These are phyloP conservation scores for Tinea pellionella DNA, from an alignment of 2,888 invertebrate genomes.

Conservation along the genomic window DNA sequence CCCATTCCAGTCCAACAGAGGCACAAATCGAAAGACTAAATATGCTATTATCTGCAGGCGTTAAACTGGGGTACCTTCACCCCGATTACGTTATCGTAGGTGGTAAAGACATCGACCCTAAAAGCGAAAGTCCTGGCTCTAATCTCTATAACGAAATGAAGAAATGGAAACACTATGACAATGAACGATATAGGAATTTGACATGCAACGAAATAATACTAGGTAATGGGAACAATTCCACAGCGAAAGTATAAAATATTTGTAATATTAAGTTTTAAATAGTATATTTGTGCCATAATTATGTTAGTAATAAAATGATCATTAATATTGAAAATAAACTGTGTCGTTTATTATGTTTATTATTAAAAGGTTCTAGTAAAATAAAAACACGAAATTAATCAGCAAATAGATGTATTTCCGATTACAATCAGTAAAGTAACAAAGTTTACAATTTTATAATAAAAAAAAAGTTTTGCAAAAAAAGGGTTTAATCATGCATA, in stretches of 20 bases:
- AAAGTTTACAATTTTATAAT: neutral
- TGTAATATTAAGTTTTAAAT: no score
- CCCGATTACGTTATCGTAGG: conserved; percentile 37
- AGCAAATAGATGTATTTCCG: conserved; percentile 2
- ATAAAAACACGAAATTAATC: neutral
- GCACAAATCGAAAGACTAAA: conserved; percentile 32
- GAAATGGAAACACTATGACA: conserved; percentile 33
- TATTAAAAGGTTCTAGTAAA: neutral
- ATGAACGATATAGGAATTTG: conserved; percentile 25
- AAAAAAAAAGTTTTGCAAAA: neutral
- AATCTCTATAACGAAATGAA: conserved; percentile 36
- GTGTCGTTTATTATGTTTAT: no score
- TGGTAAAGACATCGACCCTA: conserved; percentile 31
- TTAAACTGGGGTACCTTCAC: conserved; percentile 32
- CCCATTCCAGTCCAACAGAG: conserved; percentile 18
- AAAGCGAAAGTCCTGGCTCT: conserved; percentile 40
- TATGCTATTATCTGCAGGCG: conserved; percentile 36
- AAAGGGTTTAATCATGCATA: neutral
- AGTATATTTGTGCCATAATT: no score
- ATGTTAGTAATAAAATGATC: no score
- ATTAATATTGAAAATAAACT: no score
- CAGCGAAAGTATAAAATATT: neutral
- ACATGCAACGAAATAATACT: conserved; percentile 33
- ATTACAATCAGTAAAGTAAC: neutral
- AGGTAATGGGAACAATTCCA: neutral